Evolutionary conservation across 2,113 vertebrate species (phyloP), one percentile per base, ranked within the genome.

Genomic region (Maccullochella peelii): DNA sequence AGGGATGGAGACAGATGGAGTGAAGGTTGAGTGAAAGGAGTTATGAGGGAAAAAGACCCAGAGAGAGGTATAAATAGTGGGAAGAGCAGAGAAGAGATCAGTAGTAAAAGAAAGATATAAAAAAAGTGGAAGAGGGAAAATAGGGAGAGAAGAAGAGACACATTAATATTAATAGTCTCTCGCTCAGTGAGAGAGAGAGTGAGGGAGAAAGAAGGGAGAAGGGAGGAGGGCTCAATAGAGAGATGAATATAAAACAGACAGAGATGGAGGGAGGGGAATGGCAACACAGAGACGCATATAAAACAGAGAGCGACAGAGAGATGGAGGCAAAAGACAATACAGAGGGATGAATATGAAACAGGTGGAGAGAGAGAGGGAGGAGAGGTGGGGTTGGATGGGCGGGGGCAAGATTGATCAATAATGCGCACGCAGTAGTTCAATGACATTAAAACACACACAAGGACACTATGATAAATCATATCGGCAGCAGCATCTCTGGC

Each of bases 141-240:
- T 75, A 67, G 73, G 86, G 78, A 85, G 74, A 82, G 79, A 79
- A 83, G 84, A 90, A 63, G 77, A 92, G 84, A 87, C 84, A 82
- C 88, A 94, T 94, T 93, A 93, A 95, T 95, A 95, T 95, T 94
- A 92, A 95, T 95, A 84, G 94, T 94, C 75, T 93, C 90, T 93
- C 70, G 40, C 84, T 88, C 90, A 40, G 82, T 69, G 79, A 84
- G 86, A 89, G 70, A 83, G 47, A 27, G 68, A 85, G 73, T 49
- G 50, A 52, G 72, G 33, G 68, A 88, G 47, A 47, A 52, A 88
- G 81, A 69, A 36, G 16, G 57, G 33, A 47, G 57, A 52, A 36
- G 67, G 52, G 58, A 33, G 76, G 73, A 73, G 76, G 80, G 75
- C 89, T 90, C 77, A 81, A 91, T 82, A 87, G 89, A 89, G 90